Conservation (phyloP, 2,888 invertebrate genomes). For the Mantis religiosa region DNA sequence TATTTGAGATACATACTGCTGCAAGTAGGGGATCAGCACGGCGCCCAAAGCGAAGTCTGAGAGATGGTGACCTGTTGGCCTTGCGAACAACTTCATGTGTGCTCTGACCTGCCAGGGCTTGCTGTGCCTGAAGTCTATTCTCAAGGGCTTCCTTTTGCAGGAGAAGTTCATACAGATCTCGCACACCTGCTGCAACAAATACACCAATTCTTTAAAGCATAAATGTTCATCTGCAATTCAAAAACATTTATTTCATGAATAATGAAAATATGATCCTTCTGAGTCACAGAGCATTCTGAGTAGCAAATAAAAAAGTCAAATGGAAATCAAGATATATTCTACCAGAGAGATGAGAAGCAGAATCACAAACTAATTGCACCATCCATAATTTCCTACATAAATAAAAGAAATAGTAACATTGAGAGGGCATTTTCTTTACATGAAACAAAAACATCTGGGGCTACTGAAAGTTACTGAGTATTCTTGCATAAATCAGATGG, state of each 20-base stretch:
- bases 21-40: slow-evolving; percentile 60
- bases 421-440: too few relatives aligned
- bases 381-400: too few relatives aligned
- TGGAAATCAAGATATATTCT: too few relatives aligned
- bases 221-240: neutral
- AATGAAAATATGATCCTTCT: too few relatives aligned
- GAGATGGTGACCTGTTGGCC: slow-evolving; percentile 70
- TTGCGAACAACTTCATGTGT: slow-evolving; percentile 69
- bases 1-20: neutral
- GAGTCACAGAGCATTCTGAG: too few relatives aligned
- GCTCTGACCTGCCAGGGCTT: neutral
- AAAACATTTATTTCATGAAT: neutral
- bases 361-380: too few relatives aligned
- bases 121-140: slow-evolving; percentile 19
- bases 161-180: slow-evolving; percentile 59
- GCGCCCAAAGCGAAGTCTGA: slow-evolving; percentile 72
- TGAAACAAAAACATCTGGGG: too few relatives aligned
- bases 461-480: too few relatives aligned
- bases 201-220: neutral
- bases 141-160: slow-evolving; percentile 60
- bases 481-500: too few relatives aligned
- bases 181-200: slow-evolving; percentile 35
- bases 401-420: too few relatives aligned
- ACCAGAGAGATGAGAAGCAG: too few relatives aligned
- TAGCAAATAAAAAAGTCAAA: too few relatives aligned